Conservation (phyloP, 2,888 invertebrate genomes). For the Lithodes maja region DNA sequence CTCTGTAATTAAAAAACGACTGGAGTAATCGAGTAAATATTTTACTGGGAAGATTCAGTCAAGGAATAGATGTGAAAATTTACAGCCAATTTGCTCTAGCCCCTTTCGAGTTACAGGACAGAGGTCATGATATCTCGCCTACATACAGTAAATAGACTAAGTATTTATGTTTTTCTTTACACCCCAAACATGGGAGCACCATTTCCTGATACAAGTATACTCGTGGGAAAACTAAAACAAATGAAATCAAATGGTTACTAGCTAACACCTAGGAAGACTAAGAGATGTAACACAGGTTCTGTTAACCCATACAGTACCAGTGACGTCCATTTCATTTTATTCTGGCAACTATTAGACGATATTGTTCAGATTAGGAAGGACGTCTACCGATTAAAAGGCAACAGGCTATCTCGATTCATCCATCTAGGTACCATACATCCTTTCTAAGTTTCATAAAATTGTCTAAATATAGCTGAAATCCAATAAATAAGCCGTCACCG, state of each 20-base stretch:
- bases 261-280: conserved; percentile 64
- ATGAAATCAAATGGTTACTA: conserved; percentile 30
- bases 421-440: no score
- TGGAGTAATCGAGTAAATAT: neutral
- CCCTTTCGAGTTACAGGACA: neutral
- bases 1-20: no score
- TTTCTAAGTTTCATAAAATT: no score
- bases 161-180: neutral
- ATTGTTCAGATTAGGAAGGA: no score
- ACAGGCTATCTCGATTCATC: no score
- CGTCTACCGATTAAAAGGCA: no score
- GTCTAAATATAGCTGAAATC: no score
- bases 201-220: neutral
- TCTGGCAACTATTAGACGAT: no score
- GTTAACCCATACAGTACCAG: neutral
- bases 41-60: neutral
- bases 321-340: neutral
- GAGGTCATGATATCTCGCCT: neutral
- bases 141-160: neutral
- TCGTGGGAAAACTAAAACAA: neutral
- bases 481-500: no score
- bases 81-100: neutral
- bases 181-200: conserved; percentile 31
- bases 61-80: neutral
- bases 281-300: conserved; percentile 9